Conservation (phyloP, 2,888 invertebrate genomes). For the Aphodius sticticus region DNA sequence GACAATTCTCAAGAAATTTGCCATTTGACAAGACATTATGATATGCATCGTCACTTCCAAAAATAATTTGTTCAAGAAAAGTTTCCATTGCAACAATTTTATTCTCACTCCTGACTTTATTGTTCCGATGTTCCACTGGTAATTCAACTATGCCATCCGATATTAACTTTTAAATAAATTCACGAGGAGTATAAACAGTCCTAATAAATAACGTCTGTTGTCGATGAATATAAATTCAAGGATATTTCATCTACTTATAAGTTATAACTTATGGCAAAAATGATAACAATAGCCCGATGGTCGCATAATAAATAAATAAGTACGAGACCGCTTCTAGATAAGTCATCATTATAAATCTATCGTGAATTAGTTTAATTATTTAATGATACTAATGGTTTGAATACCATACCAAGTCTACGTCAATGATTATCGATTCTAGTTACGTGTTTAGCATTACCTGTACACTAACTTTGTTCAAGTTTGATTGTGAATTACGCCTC, state of each 20-base stretch:
- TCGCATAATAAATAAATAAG: background rate
- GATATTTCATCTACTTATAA: background rate
- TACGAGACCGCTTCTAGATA: background rate
- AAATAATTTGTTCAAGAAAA: no score
- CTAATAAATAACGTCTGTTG: background rate
- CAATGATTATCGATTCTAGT: background rate
- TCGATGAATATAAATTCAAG: background rate
- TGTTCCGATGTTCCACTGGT: background rate
- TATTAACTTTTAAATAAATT: background rate
- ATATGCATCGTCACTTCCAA: no score
- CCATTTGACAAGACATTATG: background rate
- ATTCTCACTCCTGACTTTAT: background rate
- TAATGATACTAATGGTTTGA: background rate
- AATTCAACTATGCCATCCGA: background rate
- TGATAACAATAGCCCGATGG: background rate
- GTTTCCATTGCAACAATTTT: no score
- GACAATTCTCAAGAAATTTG: background rate
- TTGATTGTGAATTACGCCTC: background rate
- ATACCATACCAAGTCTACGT: background rate
- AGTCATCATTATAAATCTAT: background rate
- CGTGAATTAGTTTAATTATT: background rate
- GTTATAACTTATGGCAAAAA: background rate
- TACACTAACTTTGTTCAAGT: background rate
- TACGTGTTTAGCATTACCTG: background rate
- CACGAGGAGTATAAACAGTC: background rate